Evolutionary conservation across 2,888 invertebrate genomes (phyloP).

Genomic region (Tromatobia lineatoria): DNA sequence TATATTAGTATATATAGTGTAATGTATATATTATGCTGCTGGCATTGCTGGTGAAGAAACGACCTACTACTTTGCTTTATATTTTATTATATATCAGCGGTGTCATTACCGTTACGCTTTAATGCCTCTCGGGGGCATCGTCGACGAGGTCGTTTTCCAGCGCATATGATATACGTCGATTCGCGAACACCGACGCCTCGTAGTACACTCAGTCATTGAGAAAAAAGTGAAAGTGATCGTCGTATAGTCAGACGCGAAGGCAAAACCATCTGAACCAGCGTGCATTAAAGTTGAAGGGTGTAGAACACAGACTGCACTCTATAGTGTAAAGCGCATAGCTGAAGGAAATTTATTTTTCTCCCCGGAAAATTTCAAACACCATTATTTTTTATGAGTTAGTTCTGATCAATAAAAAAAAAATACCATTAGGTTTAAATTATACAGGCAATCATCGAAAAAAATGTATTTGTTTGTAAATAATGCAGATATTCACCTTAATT

Average conservation of each 20-base stretch:
- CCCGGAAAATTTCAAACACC: neutral
- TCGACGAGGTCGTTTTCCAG: constrained; percentile 21
- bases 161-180: neutral
- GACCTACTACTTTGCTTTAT: constrained; percentile 15
- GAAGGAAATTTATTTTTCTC: neutral
- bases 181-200: constrained; percentile 11
- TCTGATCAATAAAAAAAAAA: neutral
- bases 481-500: too few species aligned
- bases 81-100: constrained; percentile 45
- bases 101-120: constrained; percentile 47
- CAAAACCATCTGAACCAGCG: neutral
- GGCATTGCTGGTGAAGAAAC: constrained; percentile 3
- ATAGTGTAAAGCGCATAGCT: neutral
- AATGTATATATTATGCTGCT: constrained; percentile 24
- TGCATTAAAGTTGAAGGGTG: neutral
- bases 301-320: neutral
- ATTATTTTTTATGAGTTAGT: neutral
- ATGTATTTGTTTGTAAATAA: too few species aligned
- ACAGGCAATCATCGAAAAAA: too few species aligned
- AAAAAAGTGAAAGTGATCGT: constrained; percentile 58
- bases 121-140: constrained; percentile 32
- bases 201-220: neutral
- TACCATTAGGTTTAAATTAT: too few species aligned
- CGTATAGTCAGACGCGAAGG: constrained; percentile 49
- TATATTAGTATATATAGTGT: constrained; percentile 7